These are phyloP conservation scores for Drosophila simulans DNA, from an alignment of 1,140 invertebrate genomes.

Conservation along the genomic window DNA sequence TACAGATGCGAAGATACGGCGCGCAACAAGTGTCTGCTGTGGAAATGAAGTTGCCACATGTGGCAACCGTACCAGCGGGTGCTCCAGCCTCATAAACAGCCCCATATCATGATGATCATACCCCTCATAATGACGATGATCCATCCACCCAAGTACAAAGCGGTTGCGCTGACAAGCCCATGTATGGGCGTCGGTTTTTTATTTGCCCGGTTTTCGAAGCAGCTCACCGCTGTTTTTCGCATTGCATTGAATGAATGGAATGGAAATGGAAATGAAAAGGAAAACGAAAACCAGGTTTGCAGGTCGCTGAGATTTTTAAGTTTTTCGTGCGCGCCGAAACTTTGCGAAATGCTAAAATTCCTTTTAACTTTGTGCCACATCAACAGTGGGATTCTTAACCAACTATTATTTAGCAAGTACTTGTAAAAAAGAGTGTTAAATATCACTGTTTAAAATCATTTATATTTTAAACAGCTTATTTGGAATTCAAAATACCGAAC, in stretches of 20 bases:
- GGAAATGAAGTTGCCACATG: constrained; percentile 65
- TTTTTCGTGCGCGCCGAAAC: constrained; percentile 37
- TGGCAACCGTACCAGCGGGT: constrained; percentile 28
- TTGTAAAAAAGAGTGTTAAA: neutral
- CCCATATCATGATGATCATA: constrained; percentile 2
- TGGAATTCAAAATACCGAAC: too few relatives aligned
- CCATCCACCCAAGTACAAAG: constrained; percentile 40
- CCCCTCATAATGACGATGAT: constrained; percentile 32
- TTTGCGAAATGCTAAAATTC: constrained; percentile 64
- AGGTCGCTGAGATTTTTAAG: constrained; percentile 58
- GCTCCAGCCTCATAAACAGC: constrained; percentile 64
- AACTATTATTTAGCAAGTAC: too few relatives aligned
- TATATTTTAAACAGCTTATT: too few relatives aligned
- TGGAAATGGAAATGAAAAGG: constrained; percentile 60
- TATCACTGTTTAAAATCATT: too few relatives aligned
- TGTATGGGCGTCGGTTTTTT: constrained; percentile 54
- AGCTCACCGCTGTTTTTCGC: constrained; percentile 29
- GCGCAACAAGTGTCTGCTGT: constrained; percentile 51
- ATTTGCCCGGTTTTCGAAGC: constrained; percentile 20
- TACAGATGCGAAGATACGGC: constrained; percentile 33
- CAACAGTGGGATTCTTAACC: constrained; percentile 8
- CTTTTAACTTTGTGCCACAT: constrained; percentile 16
- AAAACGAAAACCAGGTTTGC: constrained; percentile 79
- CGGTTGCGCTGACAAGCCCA: constrained; percentile 61
- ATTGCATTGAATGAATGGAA: constrained; percentile 72